A percentile compares a stretch with the other conserved stretches of the same genome.
Evolutionary conservation across 2,888 invertebrate genomes (phyloP).

Genomic region (Serripes groenlandicus): DNA sequence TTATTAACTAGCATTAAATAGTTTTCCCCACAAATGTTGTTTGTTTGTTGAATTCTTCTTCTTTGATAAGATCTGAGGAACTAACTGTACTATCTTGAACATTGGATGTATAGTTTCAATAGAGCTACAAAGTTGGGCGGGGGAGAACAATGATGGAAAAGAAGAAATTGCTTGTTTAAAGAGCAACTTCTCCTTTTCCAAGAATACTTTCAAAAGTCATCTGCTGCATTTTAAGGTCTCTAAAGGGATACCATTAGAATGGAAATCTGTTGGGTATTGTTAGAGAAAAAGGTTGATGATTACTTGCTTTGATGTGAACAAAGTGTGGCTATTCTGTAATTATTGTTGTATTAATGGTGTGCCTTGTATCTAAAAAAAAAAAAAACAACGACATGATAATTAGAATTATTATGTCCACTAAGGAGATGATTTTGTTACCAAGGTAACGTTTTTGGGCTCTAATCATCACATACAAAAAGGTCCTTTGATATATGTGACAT

Average conservation of each 20-base stretch:
- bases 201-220: neutral
- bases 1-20: too few relatives aligned
- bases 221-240: too few relatives aligned
- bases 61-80: too few relatives aligned
- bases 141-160: neutral
- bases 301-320: conserved; percentile 14
- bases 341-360: conserved; percentile 11
- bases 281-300: conserved; percentile 2
- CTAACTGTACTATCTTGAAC: too few relatives aligned
- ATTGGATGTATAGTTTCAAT: too few relatives aligned
- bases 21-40: too few relatives aligned
- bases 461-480: conserved; percentile 11
- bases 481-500: neutral
- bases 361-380: too few relatives aligned
- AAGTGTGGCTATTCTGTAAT: neutral
- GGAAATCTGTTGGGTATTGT: too few relatives aligned
- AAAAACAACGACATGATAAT: neutral
- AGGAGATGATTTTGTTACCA: conserved; percentile 5
- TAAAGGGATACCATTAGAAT: too few relatives aligned
- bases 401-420: conserved; percentile 7
- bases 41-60: too few relatives aligned
- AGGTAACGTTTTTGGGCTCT: neutral
- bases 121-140: too few relatives aligned
- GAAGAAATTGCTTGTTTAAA: neutral
- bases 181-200: neutral